These are phyloP conservation scores for Anguilla pacifica DNA, from an alignment of 2,797 vertebrate genomes.

Conservation along the genomic window DNA sequence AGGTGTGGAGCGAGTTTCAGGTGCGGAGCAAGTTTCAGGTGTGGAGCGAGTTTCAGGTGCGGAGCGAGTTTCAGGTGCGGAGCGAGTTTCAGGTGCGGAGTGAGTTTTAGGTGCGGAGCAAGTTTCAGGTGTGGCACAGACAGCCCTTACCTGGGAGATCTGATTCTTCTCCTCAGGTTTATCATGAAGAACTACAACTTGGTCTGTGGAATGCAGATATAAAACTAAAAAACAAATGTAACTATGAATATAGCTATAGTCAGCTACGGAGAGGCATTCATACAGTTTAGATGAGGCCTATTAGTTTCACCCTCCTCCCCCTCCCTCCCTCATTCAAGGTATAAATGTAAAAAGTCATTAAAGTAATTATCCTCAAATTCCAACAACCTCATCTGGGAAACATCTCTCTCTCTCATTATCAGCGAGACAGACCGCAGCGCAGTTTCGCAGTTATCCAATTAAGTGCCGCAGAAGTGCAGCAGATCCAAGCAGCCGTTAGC, in stretches of 20 bases:
- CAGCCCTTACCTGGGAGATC: no score
- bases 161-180: no score
- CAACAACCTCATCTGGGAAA: not conserved
- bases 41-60: no score
- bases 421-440: not conserved
- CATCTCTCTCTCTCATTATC: not conserved
- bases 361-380: not conserved
- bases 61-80: no score
- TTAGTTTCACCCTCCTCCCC: not conserved
- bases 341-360: not conserved
- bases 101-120: no score
- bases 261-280: not conserved
- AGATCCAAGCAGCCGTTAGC: not conserved
- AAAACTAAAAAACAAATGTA: not conserved
- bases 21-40: no score
- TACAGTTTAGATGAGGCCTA: not conserved
- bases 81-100: no score
- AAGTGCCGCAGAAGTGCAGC: not conserved
- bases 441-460: not conserved
- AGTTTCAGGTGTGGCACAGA: no score
- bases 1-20: no score
- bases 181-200: no score
- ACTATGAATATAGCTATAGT: not conserved
- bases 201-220: not conserved
- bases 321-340: not conserved